These are phyloP conservation scores for Sebastes matsubarae DNA, from an alignment of 2,797 vertebrate species.

Conservation along the genomic window DNA sequence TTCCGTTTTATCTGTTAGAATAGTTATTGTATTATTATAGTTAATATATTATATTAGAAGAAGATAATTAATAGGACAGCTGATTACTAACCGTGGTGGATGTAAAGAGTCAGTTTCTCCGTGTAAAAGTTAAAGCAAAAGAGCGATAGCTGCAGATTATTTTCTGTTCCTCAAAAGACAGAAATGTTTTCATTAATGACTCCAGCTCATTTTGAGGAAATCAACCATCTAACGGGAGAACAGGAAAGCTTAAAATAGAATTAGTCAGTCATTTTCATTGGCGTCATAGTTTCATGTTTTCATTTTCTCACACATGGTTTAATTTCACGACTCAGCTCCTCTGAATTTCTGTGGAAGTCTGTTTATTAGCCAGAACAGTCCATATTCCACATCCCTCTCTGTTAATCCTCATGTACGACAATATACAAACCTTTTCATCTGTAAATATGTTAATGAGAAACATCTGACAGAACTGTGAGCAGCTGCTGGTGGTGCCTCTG, in stretches of 20 bases:
- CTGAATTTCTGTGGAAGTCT: slow-evolving; percentile 18
- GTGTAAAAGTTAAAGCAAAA: background rate
- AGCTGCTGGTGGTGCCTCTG: background rate
- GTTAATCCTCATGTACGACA: too few species aligned
- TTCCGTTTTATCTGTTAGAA: too few species aligned
- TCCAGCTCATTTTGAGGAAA: too few species aligned
- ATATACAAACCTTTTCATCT: too few species aligned
- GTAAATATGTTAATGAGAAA: background rate
- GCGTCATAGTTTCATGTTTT: background rate
- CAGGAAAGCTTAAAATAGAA: background rate
- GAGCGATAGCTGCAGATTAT: background rate
- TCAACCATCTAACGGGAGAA: too few species aligned
- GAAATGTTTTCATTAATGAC: too few species aligned
- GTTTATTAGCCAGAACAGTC: background rate
- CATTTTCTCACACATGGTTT: background rate
- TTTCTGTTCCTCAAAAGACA: background rate
- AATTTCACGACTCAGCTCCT: background rate
- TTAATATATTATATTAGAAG: too few species aligned
- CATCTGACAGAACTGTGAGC: background rate
- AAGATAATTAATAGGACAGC: too few species aligned
- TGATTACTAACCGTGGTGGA: too few species aligned
- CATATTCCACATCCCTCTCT: background rate
- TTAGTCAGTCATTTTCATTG: background rate
- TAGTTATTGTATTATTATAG: too few species aligned
- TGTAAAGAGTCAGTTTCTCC: too few species aligned